phyloP scores from a whole-genome alignment of 35 echinoderm and acorn worm species.

The Eucidaris tribuloides region DNA sequence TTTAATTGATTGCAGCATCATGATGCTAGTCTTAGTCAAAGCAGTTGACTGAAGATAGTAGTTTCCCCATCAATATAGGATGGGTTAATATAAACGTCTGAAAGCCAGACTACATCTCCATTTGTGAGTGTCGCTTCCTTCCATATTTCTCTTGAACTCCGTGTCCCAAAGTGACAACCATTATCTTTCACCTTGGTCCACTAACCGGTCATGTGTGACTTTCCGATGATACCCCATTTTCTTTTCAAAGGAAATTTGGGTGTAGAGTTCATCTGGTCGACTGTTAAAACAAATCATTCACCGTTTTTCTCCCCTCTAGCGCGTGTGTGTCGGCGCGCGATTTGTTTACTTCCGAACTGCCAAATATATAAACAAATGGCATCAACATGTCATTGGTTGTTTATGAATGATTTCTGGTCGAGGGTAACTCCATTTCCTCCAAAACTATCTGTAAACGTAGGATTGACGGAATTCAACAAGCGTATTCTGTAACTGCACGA shows the following conservation, averaged over 20 bases:
- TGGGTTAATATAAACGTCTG: no score
- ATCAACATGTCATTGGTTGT: constrained; percentile 19
- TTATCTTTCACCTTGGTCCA: constrained; percentile 29
- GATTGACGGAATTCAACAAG: neutral
- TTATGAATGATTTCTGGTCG: constrained; percentile 16
- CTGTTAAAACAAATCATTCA: neutral
- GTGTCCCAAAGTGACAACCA: constrained; percentile 13
- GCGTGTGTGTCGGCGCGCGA: neutral
- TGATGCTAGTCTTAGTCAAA: no score
- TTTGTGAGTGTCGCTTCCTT: constrained; percentile 5
- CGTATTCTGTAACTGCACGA: neutral
- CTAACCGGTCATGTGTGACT: neutral
- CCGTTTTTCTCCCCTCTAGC: neutral
- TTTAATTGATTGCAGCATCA: neutral
- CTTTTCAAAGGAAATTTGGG: neutral
- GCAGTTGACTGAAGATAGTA: no score
- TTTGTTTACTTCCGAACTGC: constrained; percentile 25
- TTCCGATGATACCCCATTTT: constrained; percentile 1
- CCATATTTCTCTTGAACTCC: constrained; percentile 10
- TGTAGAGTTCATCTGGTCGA: neutral
- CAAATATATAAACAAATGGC: neutral
- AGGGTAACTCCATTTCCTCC: neutral
- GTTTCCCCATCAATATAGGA: no score
- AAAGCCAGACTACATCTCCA: no score
- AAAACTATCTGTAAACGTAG: neutral